Evolutionary conservation across 2,888 invertebrate species (phyloP), one percentile per base, ranked within the genome.

Genomic region (Glaucopsyche alexis): DNA sequence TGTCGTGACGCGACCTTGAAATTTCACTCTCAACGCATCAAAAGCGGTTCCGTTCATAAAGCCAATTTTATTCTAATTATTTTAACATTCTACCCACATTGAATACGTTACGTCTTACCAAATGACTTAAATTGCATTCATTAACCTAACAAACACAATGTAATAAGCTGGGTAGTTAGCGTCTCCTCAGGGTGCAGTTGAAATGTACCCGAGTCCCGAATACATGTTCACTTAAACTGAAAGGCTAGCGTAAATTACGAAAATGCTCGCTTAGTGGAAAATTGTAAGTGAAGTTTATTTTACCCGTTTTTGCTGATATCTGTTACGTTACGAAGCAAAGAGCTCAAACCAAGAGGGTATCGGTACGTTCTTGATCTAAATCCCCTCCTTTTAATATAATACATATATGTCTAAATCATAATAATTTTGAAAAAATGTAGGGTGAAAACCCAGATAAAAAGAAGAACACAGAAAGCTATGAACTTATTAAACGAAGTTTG

Each of bases 121-220:
- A 29, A 14, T 19, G 13, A 69, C 45, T 69, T 69, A 14, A 69
- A 69, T 45, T 47, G 19, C 7, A 69, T 13, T 69, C 13, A 69
- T 47, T 47, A 45, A 69, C 69, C 19, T 47, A 19, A 69, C 19
- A 67, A 67, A 67, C 67, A 67, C 65, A 40, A 45, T 49, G 47
- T 49, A 47, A 47, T 69, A 49, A 69, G 19, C 13, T 19, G 42
- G 13, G 9, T 47, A 16, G 45, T 45, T 69, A 29, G 7, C 64
- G n/a, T 69, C 19, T 45, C 19, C 69, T 69, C 47, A 13, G 69
- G 69, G 47, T 47, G 69, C 49, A 47, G 19, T 47, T 49, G 6
- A 19, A 29, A 29, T 60, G 50, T 6, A 60, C n/a, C 52, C 29
- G 29, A 29, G 42, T 67, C n/a, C 52, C 29, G 29, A 29, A 16